phyloP scores from a whole-genome alignment of 2,888 invertebrate species.

The Notodonta dromedarius region DNA sequence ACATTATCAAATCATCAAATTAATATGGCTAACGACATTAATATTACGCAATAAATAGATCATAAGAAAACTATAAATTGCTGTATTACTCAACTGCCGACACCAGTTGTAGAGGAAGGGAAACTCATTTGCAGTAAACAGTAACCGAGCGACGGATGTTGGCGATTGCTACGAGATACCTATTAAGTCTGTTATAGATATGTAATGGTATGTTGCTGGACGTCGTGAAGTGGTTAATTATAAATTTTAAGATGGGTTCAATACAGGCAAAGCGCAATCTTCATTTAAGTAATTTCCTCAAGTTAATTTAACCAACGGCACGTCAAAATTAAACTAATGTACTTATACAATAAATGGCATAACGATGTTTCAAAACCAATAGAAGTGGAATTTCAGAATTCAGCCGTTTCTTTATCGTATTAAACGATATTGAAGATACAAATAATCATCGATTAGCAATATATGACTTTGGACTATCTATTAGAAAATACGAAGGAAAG shows the following conservation, averaged over 20 bases:
- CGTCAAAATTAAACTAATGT: no score
- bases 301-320: no score
- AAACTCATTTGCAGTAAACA: conserved; percentile 44
- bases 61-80: conserved; percentile 33
- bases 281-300: no score
- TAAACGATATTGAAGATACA: no score
- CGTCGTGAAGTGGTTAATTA: conserved; percentile 9
- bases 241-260: conserved; percentile 11
- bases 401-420: no score
- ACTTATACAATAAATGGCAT: no score
- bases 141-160: conserved; percentile 46
- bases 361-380: no score
- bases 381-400: no score
- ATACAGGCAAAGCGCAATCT: conserved; percentile 6
- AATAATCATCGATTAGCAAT: no score
- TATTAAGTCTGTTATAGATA: conserved; percentile 20
- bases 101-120: conserved; percentile 46
- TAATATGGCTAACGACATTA: background rate
- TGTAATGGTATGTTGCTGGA: conserved; percentile 18
- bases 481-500: conserved; percentile 4
- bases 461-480: no score
- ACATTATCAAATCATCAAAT: background rate
- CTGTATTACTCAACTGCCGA: conserved; percentile 42
- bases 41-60: conserved; percentile 1
- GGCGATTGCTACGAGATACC: conserved; percentile 43